Percentiles rank a stretch among this genome's conserved stretches.
phyloP scores from a whole-genome alignment of 2,888 invertebrate genomes.

The Erannis defoliaria region DNA sequence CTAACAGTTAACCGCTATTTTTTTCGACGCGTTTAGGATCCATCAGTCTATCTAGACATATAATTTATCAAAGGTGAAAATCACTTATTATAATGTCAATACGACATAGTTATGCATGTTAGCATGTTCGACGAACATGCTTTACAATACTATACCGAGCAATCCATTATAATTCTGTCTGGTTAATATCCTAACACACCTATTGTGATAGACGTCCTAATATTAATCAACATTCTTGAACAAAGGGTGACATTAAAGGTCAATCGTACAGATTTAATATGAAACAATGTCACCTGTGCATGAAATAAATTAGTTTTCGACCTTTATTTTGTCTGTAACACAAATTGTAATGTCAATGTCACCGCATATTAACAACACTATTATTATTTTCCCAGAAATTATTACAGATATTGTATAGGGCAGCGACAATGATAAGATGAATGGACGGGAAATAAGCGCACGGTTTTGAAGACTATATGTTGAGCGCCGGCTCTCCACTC shows the following conservation, averaged over 20 bases:
- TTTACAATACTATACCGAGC: not conserved
- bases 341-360: not conserved
- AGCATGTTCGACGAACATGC: not conserved
- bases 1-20: too few relatives aligned
- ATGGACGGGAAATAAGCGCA: too few relatives aligned
- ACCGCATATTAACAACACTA: not conserved
- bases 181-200: conserved; percentile 10
- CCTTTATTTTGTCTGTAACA: not conserved
- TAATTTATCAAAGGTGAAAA: too few relatives aligned
- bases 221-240: conserved; percentile 41
- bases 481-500: too few relatives aligned
- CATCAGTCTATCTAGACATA: too few relatives aligned
- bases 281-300: conserved; percentile 19
- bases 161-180: conserved; percentile 9
- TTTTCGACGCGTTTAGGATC: too few relatives aligned
- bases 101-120: too few relatives aligned
- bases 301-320: conserved; percentile 34
- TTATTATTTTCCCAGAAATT: not conserved
- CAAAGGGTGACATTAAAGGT: conserved; percentile 28
- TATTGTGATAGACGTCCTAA: conserved; percentile 13
- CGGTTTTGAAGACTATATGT: too few relatives aligned
- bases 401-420: too few relatives aligned
- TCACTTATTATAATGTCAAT: not conserved
- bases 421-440: too few relatives aligned
- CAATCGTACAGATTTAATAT: conserved; percentile 31